These are phyloP conservation scores for Microtus richardsoni DNA, from an alignment of 2,113 vertebrate genomes.

Conservation along the genomic window DNA sequence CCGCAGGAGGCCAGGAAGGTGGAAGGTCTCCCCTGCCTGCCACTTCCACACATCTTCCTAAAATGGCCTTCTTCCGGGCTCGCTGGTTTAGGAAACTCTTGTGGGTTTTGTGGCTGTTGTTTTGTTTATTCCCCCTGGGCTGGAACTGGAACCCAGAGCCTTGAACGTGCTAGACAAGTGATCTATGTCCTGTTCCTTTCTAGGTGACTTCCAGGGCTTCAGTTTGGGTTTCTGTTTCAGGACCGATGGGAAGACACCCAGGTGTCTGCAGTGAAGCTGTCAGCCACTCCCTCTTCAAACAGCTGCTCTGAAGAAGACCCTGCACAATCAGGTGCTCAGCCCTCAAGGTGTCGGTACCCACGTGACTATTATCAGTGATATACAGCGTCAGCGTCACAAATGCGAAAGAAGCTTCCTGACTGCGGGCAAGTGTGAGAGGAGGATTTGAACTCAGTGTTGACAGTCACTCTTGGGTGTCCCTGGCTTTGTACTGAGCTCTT, in stretches of 20 bases:
- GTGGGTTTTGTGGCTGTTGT: neutral
- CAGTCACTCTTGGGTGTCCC: neutral
- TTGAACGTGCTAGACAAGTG: neutral
- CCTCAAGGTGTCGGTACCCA: neutral
- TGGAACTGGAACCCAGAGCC: neutral
- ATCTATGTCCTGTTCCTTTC: neutral
- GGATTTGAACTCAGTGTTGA: too few relatives aligned
- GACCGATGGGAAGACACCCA: neutral
- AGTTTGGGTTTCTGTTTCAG: neutral
- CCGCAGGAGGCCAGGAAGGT: neutral
- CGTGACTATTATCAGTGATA: neutral
- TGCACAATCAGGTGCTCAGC: neutral
- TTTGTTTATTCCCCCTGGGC: neutral
- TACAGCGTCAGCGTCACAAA: neutral
- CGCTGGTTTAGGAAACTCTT: neutral
- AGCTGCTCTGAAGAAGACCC: neutral
- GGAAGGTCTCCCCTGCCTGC: neutral
- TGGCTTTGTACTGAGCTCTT: neutral
- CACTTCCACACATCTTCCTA: neutral
- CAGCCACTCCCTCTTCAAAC: fast-evolving
- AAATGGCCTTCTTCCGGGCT: neutral
- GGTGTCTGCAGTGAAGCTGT: neutral
- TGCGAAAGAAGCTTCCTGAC: neutral
- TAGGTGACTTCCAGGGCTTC: neutral
- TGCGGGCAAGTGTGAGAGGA: neutral